Conservation (phyloP, 2,888 invertebrate genomes). For the Chironomus tentans region DNA sequence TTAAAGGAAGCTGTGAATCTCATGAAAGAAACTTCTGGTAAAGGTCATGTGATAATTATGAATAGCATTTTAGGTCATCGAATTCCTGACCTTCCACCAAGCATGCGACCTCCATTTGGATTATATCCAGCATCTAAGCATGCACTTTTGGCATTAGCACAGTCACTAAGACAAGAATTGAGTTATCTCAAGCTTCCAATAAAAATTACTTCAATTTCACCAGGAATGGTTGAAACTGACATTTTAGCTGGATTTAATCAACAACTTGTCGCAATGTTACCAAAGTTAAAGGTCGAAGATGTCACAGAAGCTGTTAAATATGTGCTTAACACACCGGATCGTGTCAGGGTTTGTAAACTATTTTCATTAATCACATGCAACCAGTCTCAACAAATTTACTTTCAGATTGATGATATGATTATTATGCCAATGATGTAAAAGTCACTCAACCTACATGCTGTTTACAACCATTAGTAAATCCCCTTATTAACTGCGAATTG, state of each 20-base stretch:
- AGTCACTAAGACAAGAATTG: conserved; percentile 50
- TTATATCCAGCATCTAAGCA: conserved; percentile 52
- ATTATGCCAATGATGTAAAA: neutral
- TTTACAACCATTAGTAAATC: neutral
- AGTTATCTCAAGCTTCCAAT: conserved; percentile 30
- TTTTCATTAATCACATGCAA: too few relatives aligned
- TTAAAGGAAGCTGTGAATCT: conserved; percentile 47
- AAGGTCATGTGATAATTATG: conserved; percentile 53
- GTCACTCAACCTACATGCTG: neutral
- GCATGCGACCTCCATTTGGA: conserved; percentile 39
- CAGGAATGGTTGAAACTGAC: conserved; percentile 52
- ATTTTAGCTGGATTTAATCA: conserved; percentile 41
- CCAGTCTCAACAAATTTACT: neutral
- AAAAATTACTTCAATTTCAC: conserved; percentile 46
- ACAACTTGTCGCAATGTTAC: conserved; percentile 37
- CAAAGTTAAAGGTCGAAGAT: conserved; percentile 47
- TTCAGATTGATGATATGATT: neutral
- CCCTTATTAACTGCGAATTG: neutral
- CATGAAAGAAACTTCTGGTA: conserved; percentile 45
- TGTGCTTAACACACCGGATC: conserved; percentile 51
- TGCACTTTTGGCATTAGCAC: conserved; percentile 48
- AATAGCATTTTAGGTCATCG: conserved; percentile 42
- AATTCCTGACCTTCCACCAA: conserved; percentile 43
- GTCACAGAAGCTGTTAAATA: conserved; percentile 54
- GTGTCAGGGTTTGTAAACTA: conserved; percentile 43